Conservation (phyloP, 2,888 invertebrate genomes). For the Brachyptera putata region DNA sequence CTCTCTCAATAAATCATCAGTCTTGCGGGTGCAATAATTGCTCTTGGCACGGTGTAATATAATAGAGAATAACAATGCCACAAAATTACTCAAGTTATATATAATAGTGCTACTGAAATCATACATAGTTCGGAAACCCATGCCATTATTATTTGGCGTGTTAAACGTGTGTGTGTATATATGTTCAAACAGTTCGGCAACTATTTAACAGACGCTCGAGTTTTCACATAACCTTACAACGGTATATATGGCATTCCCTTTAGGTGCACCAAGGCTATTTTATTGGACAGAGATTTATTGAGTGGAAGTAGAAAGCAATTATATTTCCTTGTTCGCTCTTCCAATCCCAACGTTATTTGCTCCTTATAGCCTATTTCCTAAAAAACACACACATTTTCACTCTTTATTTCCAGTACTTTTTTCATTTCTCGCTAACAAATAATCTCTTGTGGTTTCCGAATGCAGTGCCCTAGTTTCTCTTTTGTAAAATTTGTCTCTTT, state of each 20-base stretch:
- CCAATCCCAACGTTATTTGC: slow-evolving; percentile 20
- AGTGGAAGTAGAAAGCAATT: slow-evolving; percentile 19
- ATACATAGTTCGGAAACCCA: slow-evolving; percentile 6
- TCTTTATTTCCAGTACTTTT: background rate
- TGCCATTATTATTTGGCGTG: slow-evolving; percentile 1
- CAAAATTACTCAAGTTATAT: slow-evolving; percentile 1
- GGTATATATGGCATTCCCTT: slow-evolving; percentile 12
- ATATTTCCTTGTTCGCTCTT: slow-evolving; percentile 21
- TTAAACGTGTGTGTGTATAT: background rate
- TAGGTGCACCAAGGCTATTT: slow-evolving; percentile 20
- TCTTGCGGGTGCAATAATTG: background rate
- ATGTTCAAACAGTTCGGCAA: slow-evolving; percentile 7
- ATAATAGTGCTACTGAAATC: slow-evolving; percentile 8
- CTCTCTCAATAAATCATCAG: too few species aligned
- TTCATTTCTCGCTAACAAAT: background rate
- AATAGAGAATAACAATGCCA: background rate
- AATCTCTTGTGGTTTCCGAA: slow-evolving; percentile 7
- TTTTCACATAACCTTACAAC: too few species aligned
- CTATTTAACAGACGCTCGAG: too few species aligned
- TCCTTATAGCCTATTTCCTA: slow-evolving; percentile 19
- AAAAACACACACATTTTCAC: background rate
- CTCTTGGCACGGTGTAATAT: too few species aligned
- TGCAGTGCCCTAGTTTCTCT: background rate
- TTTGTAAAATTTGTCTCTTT: background rate
- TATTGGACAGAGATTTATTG: slow-evolving; percentile 20